A percentile compares a stretch with the other conserved stretches of the same genome.
Evolutionary conservation across 2,888 invertebrate species (phyloP).

Genomic region (Spodoptera picta): DNA sequence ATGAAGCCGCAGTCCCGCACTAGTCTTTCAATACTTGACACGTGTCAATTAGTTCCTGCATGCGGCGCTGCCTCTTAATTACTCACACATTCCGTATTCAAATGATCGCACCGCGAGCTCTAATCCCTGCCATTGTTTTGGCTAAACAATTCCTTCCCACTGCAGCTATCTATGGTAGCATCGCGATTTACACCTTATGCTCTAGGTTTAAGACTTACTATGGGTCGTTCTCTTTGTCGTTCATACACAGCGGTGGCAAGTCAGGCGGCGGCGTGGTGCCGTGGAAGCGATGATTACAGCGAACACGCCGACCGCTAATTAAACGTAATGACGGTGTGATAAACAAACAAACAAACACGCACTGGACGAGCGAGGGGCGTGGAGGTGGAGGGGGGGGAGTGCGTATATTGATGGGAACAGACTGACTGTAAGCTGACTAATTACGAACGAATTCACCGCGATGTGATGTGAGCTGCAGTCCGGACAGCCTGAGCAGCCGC

Average conservation of each 20-base stretch:
- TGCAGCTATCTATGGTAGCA: constrained; percentile 1
- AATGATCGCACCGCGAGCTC: constrained; percentile 51
- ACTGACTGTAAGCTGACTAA: too few relatives aligned
- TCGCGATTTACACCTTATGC: constrained; percentile 15
- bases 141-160: constrained; percentile 58
- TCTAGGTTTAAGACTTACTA: background rate
- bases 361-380: background rate
- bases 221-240: background rate
- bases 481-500: too few relatives aligned
- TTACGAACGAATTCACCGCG: too few relatives aligned
- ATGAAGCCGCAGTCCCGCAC: too few relatives aligned
- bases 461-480: too few relatives aligned
- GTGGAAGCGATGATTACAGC: constrained; percentile 43
- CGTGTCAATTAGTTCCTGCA: constrained; percentile 49
- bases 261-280: constrained; percentile 27
- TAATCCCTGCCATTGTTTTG: constrained; percentile 64
- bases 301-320: constrained; percentile 66
- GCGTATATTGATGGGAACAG: constrained; percentile 1
- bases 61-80: constrained; percentile 44
- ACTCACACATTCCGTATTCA: constrained; percentile 55
- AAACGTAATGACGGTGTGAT: constrained; percentile 72
- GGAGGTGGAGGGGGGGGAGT: background rate
- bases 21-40: constrained; percentile 29
- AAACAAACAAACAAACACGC: constrained; percentile 73
- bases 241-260: constrained; percentile 22